Base-by-base conservation (phyloP, 2,888 invertebrate genomes). In the Lasius platythorax region DNA sequence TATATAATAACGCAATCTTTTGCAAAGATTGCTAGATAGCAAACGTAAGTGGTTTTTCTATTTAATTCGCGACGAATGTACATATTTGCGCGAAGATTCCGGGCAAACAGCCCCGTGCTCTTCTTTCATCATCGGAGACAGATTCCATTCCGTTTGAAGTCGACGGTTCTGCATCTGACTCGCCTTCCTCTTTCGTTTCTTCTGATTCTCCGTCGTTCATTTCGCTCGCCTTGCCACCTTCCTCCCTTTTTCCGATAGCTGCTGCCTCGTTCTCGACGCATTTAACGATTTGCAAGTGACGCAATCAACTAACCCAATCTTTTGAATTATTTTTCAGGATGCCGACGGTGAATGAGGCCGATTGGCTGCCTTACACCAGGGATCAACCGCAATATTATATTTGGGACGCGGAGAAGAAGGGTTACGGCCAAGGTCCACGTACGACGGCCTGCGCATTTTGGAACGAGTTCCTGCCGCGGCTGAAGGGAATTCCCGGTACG, bases 401-500 rank as follows among this genome's bases (percentile, higher is more conserved):
- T 91, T 98, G 98, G 95, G 98, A 98, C 87, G 98, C 98, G 1
- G 97, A 98, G 91, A 97, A 97, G 61, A 96, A 96, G 84, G 97
- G 97, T 87, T 95, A 96, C 87, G 96, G 96, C 66, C 95, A 96
- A 95, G 98, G 98, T 84, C 97, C 98, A 15, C 96, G 99, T 93
- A 97, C 98, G 91, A 96, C 97, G 72, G 97, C 98, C 70, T 99
- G 99, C 95, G 98, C 98, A 79, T 99, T 99, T 95, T 99, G 99
- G 99, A 98, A 98, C 94, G 97, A 98, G 92, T 99, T 99, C 95
- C 96, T 99, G 94, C 99, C 99, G 87, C 97, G 98, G 95, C 97
- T 99, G 91, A 96, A 97, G 95, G 97, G 97, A 96, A 96, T 96
- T 95, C 96, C 96, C 95, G 96, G 97, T 97, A 95, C 90, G 94